These are phyloP conservation scores for Zaprionus gabonicus DNA, from an alignment of 1,140 invertebrate species.

Conservation along the genomic window DNA sequence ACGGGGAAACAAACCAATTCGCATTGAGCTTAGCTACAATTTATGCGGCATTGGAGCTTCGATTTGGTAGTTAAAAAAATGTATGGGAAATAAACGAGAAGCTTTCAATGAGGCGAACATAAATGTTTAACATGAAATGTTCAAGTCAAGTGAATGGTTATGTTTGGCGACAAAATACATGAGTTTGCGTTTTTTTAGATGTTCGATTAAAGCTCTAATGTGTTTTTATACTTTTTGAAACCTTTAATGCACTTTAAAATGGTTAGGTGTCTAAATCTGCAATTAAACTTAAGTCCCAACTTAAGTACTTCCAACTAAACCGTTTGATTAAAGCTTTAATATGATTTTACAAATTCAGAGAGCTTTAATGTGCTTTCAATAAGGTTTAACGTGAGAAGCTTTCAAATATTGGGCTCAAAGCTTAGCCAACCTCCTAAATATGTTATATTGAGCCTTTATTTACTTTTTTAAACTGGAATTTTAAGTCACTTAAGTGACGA, in stretches of 20 bases:
- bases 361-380: neutral
- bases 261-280: too few species aligned
- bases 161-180: neutral
- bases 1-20: constrained; percentile 13
- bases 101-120: neutral
- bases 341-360: neutral
- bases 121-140: neutral
- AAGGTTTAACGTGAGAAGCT: neutral
- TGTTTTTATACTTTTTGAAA: too few species aligned
- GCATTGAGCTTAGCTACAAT: constrained; percentile 19
- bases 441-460: too few species aligned
- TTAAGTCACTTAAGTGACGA: neutral
- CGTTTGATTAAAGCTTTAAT: neutral
- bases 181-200: neutral
- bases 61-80: constrained; percentile 5
- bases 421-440: too few species aligned
- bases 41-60: neutral
- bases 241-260: too few species aligned
- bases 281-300: too few species aligned
- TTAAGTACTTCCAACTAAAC: too few species aligned
- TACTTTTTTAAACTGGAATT: neutral
- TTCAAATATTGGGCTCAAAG: neutral
- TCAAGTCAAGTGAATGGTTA: neutral
- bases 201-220: too few species aligned
- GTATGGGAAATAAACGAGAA: neutral